Conservation (phyloP, 2,888 invertebrate genomes). For the Drosophila borborema region DNA sequence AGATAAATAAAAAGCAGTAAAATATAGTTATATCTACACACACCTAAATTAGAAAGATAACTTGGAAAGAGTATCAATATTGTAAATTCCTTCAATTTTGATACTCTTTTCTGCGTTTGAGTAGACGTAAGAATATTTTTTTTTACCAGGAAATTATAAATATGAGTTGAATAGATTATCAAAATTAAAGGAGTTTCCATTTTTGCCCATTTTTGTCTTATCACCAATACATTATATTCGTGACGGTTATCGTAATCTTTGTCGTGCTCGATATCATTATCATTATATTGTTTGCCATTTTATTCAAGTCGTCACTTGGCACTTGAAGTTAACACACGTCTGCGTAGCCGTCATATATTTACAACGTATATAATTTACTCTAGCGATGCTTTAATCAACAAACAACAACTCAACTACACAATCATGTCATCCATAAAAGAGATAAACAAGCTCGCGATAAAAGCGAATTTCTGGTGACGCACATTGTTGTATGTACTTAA, state of each 20-base stretch:
- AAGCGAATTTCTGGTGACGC: conserved; percentile 60
- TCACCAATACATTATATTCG: conserved; percentile 1
- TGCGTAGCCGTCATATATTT: conserved; percentile 26
- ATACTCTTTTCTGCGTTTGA: too few species aligned
- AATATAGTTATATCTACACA: neutral
- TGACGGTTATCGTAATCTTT: conserved; percentile 9
- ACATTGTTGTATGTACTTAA: conserved; percentile 28
- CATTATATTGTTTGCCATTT: neutral
- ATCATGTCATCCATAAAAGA: conserved; percentile 59
- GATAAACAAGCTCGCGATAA: conserved; percentile 70
- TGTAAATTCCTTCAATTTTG: too few species aligned
- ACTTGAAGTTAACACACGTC: conserved; percentile 43
- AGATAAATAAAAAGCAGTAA: neutral
- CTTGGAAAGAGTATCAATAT: too few species aligned
- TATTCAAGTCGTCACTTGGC: conserved; percentile 36
- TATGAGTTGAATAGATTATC: neutral
- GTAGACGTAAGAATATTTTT: too few species aligned
- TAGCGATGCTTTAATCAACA: conserved; percentile 39
- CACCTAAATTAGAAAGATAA: neutral
- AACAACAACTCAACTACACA: conserved; percentile 31
- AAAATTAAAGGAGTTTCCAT: neutral
- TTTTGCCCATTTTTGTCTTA: neutral
- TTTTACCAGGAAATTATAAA: neutral
- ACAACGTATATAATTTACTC: conserved; percentile 64
- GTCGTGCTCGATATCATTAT: conserved; percentile 18